These are phyloP conservation scores for Pleuronectes platessa DNA, from an alignment of 2,113 vertebrate species.

Conservation along the genomic window DNA sequence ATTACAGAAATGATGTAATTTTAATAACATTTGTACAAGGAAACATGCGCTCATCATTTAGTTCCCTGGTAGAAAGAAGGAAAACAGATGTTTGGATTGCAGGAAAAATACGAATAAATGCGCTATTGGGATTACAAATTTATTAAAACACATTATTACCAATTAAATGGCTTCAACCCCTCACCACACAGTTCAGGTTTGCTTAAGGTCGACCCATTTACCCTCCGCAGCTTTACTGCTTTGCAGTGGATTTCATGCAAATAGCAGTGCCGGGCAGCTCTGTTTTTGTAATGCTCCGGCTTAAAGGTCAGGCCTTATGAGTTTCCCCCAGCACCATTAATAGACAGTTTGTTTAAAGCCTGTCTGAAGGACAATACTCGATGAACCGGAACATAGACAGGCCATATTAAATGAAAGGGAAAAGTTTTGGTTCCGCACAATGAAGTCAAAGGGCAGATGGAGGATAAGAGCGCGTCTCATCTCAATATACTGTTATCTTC, in stretches of 20 bases:
- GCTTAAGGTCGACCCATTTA: slow-evolving; percentile 28
- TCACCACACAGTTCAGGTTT: slow-evolving; percentile 20
- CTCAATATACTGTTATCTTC: slow-evolving; percentile 41
- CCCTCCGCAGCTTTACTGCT: slow-evolving; percentile 40
- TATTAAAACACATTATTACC: slow-evolving; percentile 3
- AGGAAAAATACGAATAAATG: not conserved
- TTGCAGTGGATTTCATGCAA: slow-evolving; percentile 63
- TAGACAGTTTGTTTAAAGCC: slow-evolving; percentile 73
- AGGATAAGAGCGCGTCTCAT: slow-evolving; percentile 54
- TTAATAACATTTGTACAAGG: slow-evolving; percentile 45
- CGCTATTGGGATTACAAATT: not conserved
- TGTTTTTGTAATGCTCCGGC: slow-evolving; percentile 58
- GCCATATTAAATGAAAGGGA: slow-evolving; percentile 69
- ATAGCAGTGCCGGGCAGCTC: slow-evolving; percentile 17
- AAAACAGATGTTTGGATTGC: not conserved
- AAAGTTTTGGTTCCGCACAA: slow-evolving; percentile 76
- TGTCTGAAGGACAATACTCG: slow-evolving; percentile 71
- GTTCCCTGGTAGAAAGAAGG: slow-evolving; percentile 1
- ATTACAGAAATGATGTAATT: slow-evolving; percentile 58
- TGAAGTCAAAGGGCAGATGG: slow-evolving; percentile 77
- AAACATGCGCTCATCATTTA: slow-evolving; percentile 20
- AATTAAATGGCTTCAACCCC: slow-evolving; percentile 24
- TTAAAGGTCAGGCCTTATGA: slow-evolving; percentile 75
- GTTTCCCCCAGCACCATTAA: slow-evolving; percentile 65
- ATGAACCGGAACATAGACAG: slow-evolving; percentile 65